phyloP scores from a whole-genome alignment of 2,888 invertebrate species.

The Drosophila trichaetosa region DNA sequence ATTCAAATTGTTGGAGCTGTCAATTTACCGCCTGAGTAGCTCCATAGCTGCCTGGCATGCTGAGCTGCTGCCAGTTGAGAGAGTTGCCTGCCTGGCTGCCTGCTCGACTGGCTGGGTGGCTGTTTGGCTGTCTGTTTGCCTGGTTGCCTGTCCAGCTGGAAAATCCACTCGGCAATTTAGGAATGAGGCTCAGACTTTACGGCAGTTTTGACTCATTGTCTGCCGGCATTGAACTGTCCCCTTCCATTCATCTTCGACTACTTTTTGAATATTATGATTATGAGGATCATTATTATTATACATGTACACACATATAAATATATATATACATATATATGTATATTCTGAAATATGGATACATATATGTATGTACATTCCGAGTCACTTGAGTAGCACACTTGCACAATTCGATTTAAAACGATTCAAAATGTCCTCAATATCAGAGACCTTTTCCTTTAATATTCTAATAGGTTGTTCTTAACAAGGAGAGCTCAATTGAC shows the following conservation, averaged over 20 bases:
- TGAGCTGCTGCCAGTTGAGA: constrained; percentile 4
- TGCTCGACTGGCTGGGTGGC: not conserved
- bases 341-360: too few relatives aligned
- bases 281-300: not conserved
- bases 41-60: constrained; percentile 2
- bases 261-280: not conserved
- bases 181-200: constrained; percentile 4
- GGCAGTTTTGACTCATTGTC: constrained; percentile 21
- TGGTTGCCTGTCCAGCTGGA: constrained; percentile 56
- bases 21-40: constrained; percentile 50
- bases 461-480: too few relatives aligned
- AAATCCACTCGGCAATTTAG: constrained; percentile 61
- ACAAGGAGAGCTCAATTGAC: too few relatives aligned
- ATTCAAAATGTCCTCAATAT: too few relatives aligned
- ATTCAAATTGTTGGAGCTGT: constrained; percentile 25
- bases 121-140: not conserved
- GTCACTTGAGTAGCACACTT: too few relatives aligned
- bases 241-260: constrained; percentile 2
- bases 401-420: not conserved
- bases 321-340: too few relatives aligned
- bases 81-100: constrained; percentile 13
- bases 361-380: too few relatives aligned
- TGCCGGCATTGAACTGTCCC: not conserved
- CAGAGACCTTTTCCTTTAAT: too few relatives aligned
- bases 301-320: not conserved